Evolutionary conservation across 2,113 vertebrate species (phyloP).

Genomic region (Haemorhous mexicanus): DNA sequence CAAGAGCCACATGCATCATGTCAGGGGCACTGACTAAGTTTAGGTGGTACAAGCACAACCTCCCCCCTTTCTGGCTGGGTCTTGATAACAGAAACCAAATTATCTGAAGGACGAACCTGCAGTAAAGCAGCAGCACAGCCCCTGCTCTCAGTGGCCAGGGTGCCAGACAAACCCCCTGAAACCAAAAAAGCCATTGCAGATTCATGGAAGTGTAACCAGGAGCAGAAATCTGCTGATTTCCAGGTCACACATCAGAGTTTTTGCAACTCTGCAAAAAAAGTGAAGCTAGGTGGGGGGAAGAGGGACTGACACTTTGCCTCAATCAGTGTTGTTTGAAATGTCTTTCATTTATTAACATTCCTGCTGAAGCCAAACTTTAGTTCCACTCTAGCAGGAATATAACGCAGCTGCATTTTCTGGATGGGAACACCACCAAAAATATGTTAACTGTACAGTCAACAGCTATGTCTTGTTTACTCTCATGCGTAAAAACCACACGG

Average conservation of each 20-base stretch:
- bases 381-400: conserved; percentile 53
- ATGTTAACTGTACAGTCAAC: conserved; percentile 12
- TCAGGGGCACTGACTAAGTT: conserved; percentile 27
- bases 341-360: conserved; percentile 45
- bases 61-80: neutral
- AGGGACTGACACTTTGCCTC: neutral
- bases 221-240: neutral
- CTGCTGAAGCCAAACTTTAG: conserved; percentile 1
- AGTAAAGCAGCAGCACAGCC: neutral
- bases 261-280: neutral
- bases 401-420: conserved; percentile 61
- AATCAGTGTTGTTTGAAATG: conserved; percentile 45
- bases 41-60: neutral
- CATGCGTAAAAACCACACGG: neutral
- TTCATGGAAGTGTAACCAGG: neutral
- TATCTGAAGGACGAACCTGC: neutral
- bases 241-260: neutral
- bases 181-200: neutral
- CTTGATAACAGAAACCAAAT: neutral
- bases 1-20: conserved; percentile 37
- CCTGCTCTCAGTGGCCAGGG: rapidly evolving
- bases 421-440: conserved; percentile 43
- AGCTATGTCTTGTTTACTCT: conserved; percentile 48
- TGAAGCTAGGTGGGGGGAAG: neutral
- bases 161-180: neutral